A percentile compares a stretch with the other conserved stretches of the same genome.
Evolutionary conservation across 2,113 vertebrate species (phyloP).

Genomic region (Labeo catla): DNA sequence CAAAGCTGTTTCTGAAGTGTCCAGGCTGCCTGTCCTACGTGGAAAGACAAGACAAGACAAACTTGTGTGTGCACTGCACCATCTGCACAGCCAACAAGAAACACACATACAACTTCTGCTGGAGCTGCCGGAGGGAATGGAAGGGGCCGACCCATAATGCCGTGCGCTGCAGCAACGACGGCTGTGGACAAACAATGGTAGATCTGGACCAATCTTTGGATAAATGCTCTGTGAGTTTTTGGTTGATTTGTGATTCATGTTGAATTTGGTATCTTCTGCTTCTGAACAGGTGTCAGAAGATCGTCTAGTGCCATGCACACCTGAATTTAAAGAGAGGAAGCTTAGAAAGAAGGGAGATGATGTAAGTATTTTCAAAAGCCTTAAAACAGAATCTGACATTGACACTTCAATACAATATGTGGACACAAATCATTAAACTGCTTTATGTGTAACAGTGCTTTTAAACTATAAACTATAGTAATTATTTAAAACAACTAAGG

Average conservation of each 20-base stretch:
- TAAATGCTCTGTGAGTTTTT: not conserved
- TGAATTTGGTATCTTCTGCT: not conserved
- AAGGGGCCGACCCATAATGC: conserved; percentile 31
- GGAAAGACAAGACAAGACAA: conserved; percentile 56
- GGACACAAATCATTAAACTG: not conserved
- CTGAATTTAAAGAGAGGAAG: conserved; percentile 49
- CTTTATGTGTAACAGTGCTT: not conserved
- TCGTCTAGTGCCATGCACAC: conserved; percentile 18
- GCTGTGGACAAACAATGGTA: conserved; percentile 55
- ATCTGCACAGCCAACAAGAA: conserved; percentile 54
- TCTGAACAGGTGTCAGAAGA: conserved; percentile 17
- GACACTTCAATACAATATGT: not conserved
- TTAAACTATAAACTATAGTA: too few relatives aligned
- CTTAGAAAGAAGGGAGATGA: not conserved
- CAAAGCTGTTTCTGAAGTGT: conserved; percentile 35
- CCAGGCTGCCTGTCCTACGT: conserved; percentile 58
- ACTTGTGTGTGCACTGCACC: conserved; percentile 58
- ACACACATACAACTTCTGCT: conserved; percentile 66
- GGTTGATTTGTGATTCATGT: not conserved
- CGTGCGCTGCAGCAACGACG: conserved; percentile 55
- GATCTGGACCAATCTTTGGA: not conserved
- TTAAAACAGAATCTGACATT: not conserved
- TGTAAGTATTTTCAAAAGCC: conserved; percentile 2
- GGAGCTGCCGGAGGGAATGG: conserved; percentile 73
- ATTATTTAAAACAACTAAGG: too few relatives aligned